These are phyloP conservation scores for Marronus borbonicus DNA, from an alignment of 2,888 invertebrate genomes.

Conservation along the genomic window DNA sequence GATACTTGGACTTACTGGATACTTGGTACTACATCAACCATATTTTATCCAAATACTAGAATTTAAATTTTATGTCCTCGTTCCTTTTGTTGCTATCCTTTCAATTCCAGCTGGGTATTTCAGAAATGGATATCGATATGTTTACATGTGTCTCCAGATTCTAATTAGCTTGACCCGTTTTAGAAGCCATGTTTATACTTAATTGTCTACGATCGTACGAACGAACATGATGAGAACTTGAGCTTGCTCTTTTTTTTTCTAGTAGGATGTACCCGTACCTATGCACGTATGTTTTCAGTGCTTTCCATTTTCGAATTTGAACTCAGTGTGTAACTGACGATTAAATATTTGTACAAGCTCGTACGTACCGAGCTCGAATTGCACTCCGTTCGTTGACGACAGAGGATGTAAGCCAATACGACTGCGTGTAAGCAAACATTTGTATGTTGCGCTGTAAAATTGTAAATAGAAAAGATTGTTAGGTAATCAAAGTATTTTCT, in stretches of 20 bases:
- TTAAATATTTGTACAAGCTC: slow-evolving; percentile 36
- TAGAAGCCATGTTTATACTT: neutral
- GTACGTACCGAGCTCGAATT: neutral
- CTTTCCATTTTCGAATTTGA: slow-evolving; percentile 33
- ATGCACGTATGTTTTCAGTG: slow-evolving; percentile 7
- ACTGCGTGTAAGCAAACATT: slow-evolving; percentile 7
- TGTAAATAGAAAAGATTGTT: neutral
- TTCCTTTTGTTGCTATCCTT: too few species aligned
- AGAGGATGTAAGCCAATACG: slow-evolving; percentile 2
- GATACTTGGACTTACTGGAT: too few species aligned
- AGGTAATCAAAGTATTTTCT: too few species aligned
- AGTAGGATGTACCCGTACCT: neutral
- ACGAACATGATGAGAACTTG: neutral
- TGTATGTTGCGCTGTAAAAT: neutral
- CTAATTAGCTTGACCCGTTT: neutral
- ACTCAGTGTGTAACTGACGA: slow-evolving; percentile 5
- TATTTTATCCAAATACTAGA: too few species aligned
- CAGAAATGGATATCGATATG: too few species aligned
- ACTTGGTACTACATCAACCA: too few species aligned
- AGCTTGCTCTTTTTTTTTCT: slow-evolving; percentile 15
- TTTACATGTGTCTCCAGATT: too few species aligned
- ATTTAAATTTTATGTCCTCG: too few species aligned
- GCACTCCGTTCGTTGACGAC: neutral
- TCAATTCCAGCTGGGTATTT: too few species aligned
- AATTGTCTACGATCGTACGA: neutral